Evolutionary conservation across 2,797 vertebrate genomes (phyloP).

Genomic region (Lophius americanus): DNA sequence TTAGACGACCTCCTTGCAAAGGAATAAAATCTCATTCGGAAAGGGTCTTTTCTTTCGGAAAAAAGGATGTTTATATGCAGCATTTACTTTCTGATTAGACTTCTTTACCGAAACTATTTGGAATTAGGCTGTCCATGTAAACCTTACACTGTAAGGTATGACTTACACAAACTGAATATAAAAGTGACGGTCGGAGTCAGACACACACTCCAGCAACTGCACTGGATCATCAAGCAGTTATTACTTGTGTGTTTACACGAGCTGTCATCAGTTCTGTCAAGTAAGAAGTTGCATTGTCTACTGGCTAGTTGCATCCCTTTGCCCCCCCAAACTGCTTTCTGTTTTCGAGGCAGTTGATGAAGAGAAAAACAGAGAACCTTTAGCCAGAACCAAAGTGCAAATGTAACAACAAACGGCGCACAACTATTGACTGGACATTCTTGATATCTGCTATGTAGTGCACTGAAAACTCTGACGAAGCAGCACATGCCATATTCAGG

Average conservation of each 20-base stretch:
- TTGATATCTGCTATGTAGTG: background rate
- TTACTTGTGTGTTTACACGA: slow-evolving; percentile 36
- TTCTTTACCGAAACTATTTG: no score
- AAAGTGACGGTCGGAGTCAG: no score
- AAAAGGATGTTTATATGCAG: no score
- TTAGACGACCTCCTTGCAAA: no score
- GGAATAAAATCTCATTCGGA: no score
- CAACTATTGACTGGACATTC: background rate
- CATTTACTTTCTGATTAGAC: no score
- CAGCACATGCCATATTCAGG: background rate
- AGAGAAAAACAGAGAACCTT: slow-evolving; percentile 38
- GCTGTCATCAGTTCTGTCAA: background rate
- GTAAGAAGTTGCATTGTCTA: no score
- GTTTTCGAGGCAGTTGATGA: slow-evolving; percentile 37
- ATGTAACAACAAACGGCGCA: background rate
- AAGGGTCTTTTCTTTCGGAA: no score
- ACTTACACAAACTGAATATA: no score
- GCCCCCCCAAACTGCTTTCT: slow-evolving; percentile 35
- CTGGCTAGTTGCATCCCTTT: slow-evolving; percentile 9
- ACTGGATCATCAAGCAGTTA: slow-evolving; percentile 1
- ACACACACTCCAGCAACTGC: no score
- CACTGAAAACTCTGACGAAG: background rate
- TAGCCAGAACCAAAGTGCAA: slow-evolving; percentile 16
- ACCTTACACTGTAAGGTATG: no score
- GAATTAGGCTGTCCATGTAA: no score